Conservation (phyloP, 2,888 invertebrate species). For the Piscicola geometra region DNA sequence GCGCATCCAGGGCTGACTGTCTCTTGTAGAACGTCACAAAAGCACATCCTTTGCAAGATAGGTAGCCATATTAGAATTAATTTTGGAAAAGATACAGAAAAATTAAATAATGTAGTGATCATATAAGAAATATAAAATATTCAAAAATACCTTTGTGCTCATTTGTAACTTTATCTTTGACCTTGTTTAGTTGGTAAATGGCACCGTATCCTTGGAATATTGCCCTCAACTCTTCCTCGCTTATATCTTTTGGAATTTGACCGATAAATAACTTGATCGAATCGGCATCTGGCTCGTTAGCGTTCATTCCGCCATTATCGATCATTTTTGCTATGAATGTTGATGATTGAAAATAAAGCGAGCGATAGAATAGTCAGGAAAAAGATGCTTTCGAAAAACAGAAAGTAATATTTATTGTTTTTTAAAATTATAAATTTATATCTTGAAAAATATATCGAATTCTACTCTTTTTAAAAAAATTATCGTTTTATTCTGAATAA, state of each 20-base stretch:
- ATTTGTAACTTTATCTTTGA: slow-evolving; percentile 33
- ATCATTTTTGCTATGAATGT: not conserved
- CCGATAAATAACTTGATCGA: slow-evolving; percentile 36
- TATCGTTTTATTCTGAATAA: too few relatives aligned
- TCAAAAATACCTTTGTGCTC: slow-evolving; percentile 37
- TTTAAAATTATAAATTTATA: too few relatives aligned
- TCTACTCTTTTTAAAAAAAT: too few relatives aligned
- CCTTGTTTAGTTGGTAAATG: slow-evolving; percentile 23
- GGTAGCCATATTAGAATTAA: not conserved
- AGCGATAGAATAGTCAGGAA: not conserved
- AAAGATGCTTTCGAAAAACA: not conserved
- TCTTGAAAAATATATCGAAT: too few relatives aligned
- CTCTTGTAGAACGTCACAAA: slow-evolving; percentile 35
- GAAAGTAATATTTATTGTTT: not conserved
- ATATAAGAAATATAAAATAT: too few relatives aligned
- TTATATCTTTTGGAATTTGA: slow-evolving; percentile 35
- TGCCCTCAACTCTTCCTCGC: slow-evolving; percentile 27
- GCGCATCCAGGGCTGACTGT: slow-evolving; percentile 34
- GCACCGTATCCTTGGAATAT: slow-evolving; percentile 35
- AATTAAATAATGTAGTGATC: too few relatives aligned
- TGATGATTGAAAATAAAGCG: not conserved
- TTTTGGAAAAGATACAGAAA: not conserved
- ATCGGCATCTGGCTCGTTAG: slow-evolving; percentile 34
- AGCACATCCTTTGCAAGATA: slow-evolving; percentile 25
- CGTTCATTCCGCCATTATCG: not conserved